Conservation (phyloP, 92 coral and sea anemone species). For the Epizoanthus scotinus region DNA sequence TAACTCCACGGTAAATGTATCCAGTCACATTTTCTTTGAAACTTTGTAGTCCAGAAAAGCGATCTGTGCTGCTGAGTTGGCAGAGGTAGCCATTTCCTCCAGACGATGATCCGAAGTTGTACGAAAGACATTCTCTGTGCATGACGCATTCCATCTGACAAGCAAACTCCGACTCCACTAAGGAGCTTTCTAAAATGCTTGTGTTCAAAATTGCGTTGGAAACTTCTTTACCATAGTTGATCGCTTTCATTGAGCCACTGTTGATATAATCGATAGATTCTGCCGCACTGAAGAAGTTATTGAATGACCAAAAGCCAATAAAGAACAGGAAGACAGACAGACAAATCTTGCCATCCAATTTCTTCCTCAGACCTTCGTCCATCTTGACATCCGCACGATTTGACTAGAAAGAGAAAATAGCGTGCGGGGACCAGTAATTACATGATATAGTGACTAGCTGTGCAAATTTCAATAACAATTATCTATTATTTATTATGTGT, state of each 20-base stretch:
- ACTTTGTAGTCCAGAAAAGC: neutral
- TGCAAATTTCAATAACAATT: no score
- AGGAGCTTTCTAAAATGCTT: neutral
- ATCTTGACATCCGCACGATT: no score
- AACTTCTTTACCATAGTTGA: constrained; percentile 26
- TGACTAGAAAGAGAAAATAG: no score
- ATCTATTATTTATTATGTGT: no score
- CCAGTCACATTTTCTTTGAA: neutral
- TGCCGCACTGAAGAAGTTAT: no score
- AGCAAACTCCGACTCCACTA: constrained; percentile 16
- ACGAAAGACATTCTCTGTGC: constrained; percentile 14
- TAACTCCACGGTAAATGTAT: constrained; percentile 8
- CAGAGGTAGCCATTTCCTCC: neutral
- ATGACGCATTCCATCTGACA: constrained; percentile 22
- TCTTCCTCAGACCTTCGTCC: no score
- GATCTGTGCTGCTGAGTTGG: constrained; percentile 15
- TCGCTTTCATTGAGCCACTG: neutral
- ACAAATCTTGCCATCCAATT: no score
- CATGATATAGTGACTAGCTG: no score
- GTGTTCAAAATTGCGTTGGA: neutral
- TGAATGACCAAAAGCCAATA: no score
- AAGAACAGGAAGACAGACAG: no score
- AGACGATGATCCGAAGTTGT: neutral
- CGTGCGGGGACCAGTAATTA: no score
- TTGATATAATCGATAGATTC: neutral